These are phyloP conservation scores for Campylomormyrus tamandua DNA, from an alignment of 2,113 vertebrate species.

Conservation along the genomic window DNA sequence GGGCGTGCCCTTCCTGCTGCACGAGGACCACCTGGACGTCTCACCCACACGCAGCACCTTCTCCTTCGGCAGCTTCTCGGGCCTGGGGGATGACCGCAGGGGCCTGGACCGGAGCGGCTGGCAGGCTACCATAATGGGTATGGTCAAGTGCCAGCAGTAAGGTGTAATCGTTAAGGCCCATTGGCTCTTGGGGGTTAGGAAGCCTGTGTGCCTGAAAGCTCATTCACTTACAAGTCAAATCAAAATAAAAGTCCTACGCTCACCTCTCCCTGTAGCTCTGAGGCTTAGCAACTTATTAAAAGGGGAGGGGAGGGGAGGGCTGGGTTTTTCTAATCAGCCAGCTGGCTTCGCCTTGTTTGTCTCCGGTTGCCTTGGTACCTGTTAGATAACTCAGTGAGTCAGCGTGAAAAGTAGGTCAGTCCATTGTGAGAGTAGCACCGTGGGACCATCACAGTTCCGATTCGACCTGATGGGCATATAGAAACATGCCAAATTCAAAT, in stretches of 20 bases:
- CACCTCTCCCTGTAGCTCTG: neutral
- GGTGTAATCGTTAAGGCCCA: neutral
- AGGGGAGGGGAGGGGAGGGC: neutral
- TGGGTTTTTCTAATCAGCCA: neutral
- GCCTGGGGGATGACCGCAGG: conserved; percentile 83
- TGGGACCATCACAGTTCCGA: neutral
- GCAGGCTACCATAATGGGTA: conserved; percentile 95
- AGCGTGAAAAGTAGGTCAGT: conserved; percentile 37
- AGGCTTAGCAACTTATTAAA: neutral
- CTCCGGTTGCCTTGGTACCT: neutral
- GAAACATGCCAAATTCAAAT: neutral
- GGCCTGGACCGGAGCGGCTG: conserved; percentile 85
- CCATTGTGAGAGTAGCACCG: conserved; percentile 18
- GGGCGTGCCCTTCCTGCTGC: conserved; percentile 89
- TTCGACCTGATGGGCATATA: neutral
- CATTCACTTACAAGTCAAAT: neutral
- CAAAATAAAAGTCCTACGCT: neutral
- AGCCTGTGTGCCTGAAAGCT: neutral
- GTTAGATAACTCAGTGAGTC: conserved; percentile 28
- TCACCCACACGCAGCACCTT: conserved; percentile 95
- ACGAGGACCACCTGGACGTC: conserved; percentile 91
- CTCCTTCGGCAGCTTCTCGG: conserved; percentile 93
- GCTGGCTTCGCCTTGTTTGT: neutral
- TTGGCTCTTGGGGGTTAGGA: neutral
- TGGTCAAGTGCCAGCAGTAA: neutral